These are phyloP conservation scores for Sternarchorhynchus goeldii DNA, from an alignment of 2,797 vertebrate genomes.

Conservation along the genomic window DNA sequence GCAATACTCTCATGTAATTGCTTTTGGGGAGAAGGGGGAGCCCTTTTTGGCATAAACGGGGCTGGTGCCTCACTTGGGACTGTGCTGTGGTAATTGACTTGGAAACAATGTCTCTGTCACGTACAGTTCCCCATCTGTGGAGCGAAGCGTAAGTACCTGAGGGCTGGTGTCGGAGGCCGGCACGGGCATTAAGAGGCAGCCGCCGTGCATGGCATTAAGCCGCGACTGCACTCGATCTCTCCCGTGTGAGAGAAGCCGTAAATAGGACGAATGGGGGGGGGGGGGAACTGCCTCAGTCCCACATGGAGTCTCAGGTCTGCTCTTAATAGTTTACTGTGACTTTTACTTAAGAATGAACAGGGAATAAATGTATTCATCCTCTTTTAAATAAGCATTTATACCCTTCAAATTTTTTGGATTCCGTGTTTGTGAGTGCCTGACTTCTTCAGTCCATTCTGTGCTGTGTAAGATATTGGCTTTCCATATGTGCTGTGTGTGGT, in stretches of 20 bases:
- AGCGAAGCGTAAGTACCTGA: slow-evolving; percentile 47
- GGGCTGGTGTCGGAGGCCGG: slow-evolving; percentile 58
- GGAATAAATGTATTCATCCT: not conserved
- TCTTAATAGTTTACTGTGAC: slow-evolving; percentile 19
- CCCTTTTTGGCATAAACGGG: slow-evolving; percentile 66
- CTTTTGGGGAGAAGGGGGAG: slow-evolving; percentile 64
- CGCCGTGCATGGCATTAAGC: slow-evolving; percentile 67
- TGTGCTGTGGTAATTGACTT: slow-evolving; percentile 72
- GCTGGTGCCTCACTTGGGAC: slow-evolving; percentile 65
- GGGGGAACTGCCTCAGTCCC: slow-evolving; percentile 23
- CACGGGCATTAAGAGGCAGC: slow-evolving; percentile 64
- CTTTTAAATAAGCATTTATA: not conserved
- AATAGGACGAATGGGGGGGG: slow-evolving; percentile 10
- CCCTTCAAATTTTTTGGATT: too few species aligned
- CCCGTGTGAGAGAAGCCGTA: slow-evolving; percentile 58
- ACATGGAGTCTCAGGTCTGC: not conserved
- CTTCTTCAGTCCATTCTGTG: too few species aligned
- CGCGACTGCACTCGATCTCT: slow-evolving; percentile 65
- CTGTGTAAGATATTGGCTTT: too few species aligned
- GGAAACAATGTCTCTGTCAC: slow-evolving; percentile 61
- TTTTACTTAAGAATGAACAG: slow-evolving; percentile 24
- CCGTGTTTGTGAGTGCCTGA: too few species aligned
- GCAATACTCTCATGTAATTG: slow-evolving; percentile 43
- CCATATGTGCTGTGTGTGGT: too few species aligned
- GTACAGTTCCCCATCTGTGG: slow-evolving; percentile 42